Evolutionary conservation across 1,140 invertebrate species (phyloP).

Genomic region (Danaus melanippus): DNA sequence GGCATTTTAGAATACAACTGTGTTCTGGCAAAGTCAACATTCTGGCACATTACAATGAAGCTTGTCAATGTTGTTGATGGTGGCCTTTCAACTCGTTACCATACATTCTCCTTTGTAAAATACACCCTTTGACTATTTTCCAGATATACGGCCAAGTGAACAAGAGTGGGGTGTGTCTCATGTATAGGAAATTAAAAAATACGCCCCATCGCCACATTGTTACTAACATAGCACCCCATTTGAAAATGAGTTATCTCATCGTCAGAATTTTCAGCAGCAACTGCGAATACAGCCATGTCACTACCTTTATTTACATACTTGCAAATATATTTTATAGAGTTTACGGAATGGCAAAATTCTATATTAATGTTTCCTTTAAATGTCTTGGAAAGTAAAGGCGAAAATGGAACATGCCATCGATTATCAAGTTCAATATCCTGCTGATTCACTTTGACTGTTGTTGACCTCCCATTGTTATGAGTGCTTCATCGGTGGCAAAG

Average conservation of each 20-base stretch:
- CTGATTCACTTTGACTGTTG: conserved; percentile 17
- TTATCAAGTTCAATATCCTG: conserved; percentile 16
- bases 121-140: no score
- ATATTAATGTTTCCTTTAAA: no score
- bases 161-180: conserved; percentile 15
- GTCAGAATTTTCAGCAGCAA: conserved; percentile 10
- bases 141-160: no score
- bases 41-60: conserved; percentile 19
- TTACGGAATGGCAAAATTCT: no score
- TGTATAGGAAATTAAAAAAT: conserved; percentile 24
- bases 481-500: conserved; percentile 14
- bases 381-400: conserved; percentile 4
- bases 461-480: conserved; percentile 18
- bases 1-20: no score
- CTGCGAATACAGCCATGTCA: conserved; percentile 6
- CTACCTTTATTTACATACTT: conserved; percentile 7
- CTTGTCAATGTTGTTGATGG: conserved; percentile 14
- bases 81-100: conserved; percentile 11
- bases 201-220: conserved; percentile 5
- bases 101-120: conserved; percentile 13
- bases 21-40: no score
- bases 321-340: conserved; percentile 7
- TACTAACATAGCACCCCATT: not conserved
- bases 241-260: conserved; percentile 8
- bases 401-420: conserved; percentile 13